These are phyloP conservation scores for Hemicordylus capensis DNA, from an alignment of 2,113 vertebrate species.

Conservation along the genomic window DNA sequence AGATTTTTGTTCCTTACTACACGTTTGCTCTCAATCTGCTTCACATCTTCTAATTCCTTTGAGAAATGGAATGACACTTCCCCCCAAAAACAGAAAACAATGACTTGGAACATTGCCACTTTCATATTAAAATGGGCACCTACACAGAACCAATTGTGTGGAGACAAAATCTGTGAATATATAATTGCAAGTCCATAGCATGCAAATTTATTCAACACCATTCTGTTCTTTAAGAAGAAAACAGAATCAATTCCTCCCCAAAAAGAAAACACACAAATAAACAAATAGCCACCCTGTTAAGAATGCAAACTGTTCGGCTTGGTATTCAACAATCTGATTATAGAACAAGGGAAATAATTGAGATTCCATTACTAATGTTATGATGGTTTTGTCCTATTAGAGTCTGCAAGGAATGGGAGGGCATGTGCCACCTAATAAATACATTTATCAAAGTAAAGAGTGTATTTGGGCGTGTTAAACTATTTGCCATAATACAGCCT, in stretches of 20 bases:
- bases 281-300: too few species aligned
- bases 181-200: conserved; percentile 29
- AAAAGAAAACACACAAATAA: too few species aligned
- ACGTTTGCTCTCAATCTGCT: conserved; percentile 53
- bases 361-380: conserved; percentile 31
- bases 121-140: conserved; percentile 54
- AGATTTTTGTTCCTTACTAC: conserved; percentile 34
- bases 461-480: conserved; percentile 12
- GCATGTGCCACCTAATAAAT: conserved; percentile 21
- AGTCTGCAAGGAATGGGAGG: conserved; percentile 21
- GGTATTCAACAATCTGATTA: conserved; percentile 13
- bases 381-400: conserved; percentile 17
- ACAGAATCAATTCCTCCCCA: conserved; percentile 34
- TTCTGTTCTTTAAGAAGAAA: conserved; percentile 27
- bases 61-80: conserved; percentile 35
- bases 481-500: neutral
- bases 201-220: conserved; percentile 43
- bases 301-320: conserved; percentile 33
- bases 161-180: conserved; percentile 28
- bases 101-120: conserved; percentile 50
- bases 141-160: conserved; percentile 1
- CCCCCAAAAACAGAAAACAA: conserved; percentile 31
- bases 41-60: conserved; percentile 46
- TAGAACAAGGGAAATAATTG: conserved; percentile 21
- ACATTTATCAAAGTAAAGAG: neutral